phyloP scores from a whole-genome alignment of 2,113 vertebrate species.

The Cebus imitator region DNA sequence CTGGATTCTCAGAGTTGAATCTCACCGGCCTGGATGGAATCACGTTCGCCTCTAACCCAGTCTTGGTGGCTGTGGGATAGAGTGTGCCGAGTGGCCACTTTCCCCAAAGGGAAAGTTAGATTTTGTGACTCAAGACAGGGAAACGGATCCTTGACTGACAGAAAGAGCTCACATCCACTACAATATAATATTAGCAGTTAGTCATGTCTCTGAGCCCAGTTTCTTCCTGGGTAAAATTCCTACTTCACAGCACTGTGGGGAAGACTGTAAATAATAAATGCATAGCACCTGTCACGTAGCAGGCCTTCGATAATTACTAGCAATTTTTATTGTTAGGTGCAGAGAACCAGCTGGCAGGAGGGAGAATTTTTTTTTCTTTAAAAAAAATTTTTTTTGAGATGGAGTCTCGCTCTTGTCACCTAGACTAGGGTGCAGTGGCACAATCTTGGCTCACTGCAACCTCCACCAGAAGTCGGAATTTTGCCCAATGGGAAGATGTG shows the following conservation, averaged over 20 bases:
- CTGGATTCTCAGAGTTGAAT: background rate
- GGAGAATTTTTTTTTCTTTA: background rate
- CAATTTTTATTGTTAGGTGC: background rate
- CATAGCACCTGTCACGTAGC: background rate
- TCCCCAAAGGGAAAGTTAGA: background rate
- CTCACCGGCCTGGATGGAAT: background rate
- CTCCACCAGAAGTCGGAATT: background rate
- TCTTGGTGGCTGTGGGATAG: background rate
- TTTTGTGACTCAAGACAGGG: background rate
- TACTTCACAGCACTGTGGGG: background rate
- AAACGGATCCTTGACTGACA: background rate
- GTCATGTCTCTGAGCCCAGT: background rate
- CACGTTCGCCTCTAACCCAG: background rate
- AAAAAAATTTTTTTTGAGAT: too few species aligned
- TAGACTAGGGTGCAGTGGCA: too few species aligned
- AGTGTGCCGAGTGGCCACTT: background rate
- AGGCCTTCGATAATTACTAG: background rate
- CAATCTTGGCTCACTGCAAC: too few species aligned
- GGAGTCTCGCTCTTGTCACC: too few species aligned
- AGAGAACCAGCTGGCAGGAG: slow-evolving; percentile 12
- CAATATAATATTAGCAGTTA: background rate
- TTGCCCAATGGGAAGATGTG: background rate
- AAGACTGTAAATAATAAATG: background rate
- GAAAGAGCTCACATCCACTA: background rate
- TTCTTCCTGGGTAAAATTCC: background rate